These are phyloP conservation scores for Sarcophilus harrisii DNA, from an alignment of 2,797 vertebrate genomes.

Conservation along the genomic window DNA sequence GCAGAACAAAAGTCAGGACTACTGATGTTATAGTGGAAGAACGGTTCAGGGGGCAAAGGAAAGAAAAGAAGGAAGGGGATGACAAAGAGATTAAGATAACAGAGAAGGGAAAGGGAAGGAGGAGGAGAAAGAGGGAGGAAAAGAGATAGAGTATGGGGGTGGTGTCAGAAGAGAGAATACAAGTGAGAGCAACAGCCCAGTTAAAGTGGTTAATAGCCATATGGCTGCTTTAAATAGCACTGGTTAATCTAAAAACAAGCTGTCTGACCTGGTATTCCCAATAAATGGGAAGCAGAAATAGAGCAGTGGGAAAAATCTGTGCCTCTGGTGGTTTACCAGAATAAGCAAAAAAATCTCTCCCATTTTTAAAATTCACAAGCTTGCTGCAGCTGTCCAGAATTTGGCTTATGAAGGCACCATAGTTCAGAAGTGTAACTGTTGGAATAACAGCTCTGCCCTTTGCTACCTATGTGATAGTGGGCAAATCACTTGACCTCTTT, in stretches of 20 bases:
- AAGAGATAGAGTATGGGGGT: not conserved
- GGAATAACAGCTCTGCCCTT: not conserved
- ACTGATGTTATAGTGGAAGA: not conserved
- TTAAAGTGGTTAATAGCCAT: slow-evolving; percentile 55
- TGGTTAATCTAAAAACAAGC: slow-evolving; percentile 68
- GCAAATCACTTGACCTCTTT: not conserved
- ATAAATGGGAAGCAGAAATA: slow-evolving; percentile 65
- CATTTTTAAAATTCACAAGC: slow-evolving; percentile 47
- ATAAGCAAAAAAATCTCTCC: slow-evolving; percentile 46
- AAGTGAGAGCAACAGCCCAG: slow-evolving; percentile 17
- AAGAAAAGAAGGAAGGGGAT: not conserved
- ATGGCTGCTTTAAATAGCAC: slow-evolving; percentile 74
- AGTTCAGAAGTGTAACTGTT: not conserved
- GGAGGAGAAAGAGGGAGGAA: not conserved
- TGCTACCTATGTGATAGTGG: not conserved
- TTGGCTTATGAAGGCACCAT: not conserved
- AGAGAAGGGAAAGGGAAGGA: not conserved
- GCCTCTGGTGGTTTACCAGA: slow-evolving; percentile 51
- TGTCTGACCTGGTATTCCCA: slow-evolving; percentile 65
- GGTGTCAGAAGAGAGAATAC: slow-evolving; percentile 36
- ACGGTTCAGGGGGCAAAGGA: not conserved
- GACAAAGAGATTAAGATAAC: not conserved
- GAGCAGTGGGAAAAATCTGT: slow-evolving; percentile 64
- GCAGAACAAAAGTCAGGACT: not conserved
- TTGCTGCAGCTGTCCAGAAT: slow-evolving; percentile 14